Evolutionary conservation across 2,797 vertebrate species (phyloP).

Genomic region (Salarias fasciatus): DNA sequence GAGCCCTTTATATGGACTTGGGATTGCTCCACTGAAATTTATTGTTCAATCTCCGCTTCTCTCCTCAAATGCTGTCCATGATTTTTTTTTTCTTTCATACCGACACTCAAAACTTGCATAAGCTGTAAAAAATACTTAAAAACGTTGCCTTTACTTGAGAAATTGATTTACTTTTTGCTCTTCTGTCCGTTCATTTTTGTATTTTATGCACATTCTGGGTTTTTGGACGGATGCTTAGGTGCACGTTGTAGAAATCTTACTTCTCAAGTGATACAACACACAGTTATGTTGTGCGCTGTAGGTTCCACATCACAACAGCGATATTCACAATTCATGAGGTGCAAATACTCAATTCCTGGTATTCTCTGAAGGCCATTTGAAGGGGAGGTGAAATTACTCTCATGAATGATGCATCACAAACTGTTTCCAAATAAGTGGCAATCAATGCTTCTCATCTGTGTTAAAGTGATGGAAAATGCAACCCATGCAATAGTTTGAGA

Average conservation of each 20-base stretch:
- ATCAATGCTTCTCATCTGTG: conserved; percentile 34
- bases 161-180: too few relatives aligned
- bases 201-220: too few relatives aligned
- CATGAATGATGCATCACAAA: conserved; percentile 61
- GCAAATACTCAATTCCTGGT: conserved; percentile 43
- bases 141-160: not conserved
- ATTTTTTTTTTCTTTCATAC: not conserved
- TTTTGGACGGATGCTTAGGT: not conserved
- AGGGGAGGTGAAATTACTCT: conserved; percentile 45
- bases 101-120: conserved; percentile 24
- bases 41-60: conserved; percentile 47
- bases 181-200: too few relatives aligned
- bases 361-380: conserved; percentile 59
- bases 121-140: conserved; percentile 33
- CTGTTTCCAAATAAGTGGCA: conserved; percentile 46
- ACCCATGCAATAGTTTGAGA: not conserved
- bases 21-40: conserved; percentile 36
- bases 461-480: conserved; percentile 23
- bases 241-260: not conserved
- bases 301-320: conserved; percentile 31
- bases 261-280: conserved; percentile 19
- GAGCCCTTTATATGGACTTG: conserved; percentile 50
- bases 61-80: conserved; percentile 25
- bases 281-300: conserved; percentile 19
- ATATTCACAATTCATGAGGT: conserved; percentile 58